Conservation (phyloP, 2,888 invertebrate genomes). For the Acanthosepion pharaonis region DNA sequence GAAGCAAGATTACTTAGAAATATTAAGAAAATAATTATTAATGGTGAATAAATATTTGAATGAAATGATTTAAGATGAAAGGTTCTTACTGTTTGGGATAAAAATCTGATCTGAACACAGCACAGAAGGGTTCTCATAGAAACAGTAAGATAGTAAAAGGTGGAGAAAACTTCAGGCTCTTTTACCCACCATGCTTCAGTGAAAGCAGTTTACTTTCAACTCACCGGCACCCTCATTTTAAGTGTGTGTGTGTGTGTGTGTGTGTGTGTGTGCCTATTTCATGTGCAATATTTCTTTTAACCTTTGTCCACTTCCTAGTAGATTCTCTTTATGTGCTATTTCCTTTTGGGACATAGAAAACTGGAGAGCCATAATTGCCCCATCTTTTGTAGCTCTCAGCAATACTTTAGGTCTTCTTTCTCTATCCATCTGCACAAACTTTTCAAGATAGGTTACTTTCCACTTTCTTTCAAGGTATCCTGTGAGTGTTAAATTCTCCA, state of each 20-base stretch:
- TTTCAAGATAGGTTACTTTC: no score
- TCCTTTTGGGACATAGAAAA: no score
- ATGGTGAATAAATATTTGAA: not conserved
- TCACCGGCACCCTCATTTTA: not conserved
- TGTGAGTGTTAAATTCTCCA: no score
- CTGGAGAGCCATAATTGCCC: no score
- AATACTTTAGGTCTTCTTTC: no score
- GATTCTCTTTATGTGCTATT: not conserved
- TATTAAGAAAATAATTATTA: not conserved
- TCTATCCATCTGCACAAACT: no score
- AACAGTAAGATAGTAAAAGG: not conserved
- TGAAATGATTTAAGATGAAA: not conserved
- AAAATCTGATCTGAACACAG: not conserved
- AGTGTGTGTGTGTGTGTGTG: no score
- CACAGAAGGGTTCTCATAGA: not conserved
- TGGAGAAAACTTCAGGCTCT: not conserved
- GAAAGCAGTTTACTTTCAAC: not conserved
- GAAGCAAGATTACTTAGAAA: no score
- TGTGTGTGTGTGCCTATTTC: not conserved
- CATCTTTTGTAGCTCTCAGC: no score
- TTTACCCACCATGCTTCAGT: not conserved
- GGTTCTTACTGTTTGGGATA: no score
- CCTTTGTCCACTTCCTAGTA: not conserved
- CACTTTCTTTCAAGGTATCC: no score
- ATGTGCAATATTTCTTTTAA: not conserved